These are phyloP conservation scores for Nanorana parkeri DNA, from an alignment of 2,113 vertebrate genomes.

Conservation along the genomic window DNA sequence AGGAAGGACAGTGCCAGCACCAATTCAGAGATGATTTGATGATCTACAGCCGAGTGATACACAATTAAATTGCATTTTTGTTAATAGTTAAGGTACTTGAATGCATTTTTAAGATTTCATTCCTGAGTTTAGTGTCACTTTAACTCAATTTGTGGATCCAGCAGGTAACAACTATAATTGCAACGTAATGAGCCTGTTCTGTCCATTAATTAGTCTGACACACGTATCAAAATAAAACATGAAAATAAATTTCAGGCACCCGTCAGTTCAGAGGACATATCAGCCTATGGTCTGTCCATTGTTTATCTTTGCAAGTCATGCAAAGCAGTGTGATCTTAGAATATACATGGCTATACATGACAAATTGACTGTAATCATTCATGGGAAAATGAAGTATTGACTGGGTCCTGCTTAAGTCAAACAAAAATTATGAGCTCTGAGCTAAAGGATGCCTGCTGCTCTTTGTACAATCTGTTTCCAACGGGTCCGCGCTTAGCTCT, in stretches of 20 bases:
- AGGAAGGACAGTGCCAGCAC: too few species aligned
- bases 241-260: neutral
- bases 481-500: neutral
- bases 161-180: too few species aligned
- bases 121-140: too few species aligned
- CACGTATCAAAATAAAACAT: neutral
- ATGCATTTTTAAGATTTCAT: too few species aligned
- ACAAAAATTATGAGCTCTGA: neutral
- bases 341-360: conserved; percentile 1
- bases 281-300: neutral
- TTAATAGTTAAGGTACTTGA: too few species aligned
- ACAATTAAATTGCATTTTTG: too few species aligned
- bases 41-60: too few species aligned
- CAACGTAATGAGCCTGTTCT: too few species aligned
- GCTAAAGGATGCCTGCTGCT: neutral
- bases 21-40: too few species aligned
- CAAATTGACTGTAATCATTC: neutral
- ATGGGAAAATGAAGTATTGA: conserved; percentile 25
- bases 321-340: neutral
- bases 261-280: neutral
- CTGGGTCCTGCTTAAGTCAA: neutral
- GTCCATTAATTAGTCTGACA: neutral
- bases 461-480: neutral
- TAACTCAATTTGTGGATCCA: too few species aligned
- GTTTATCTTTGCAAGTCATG: neutral